Evolutionary conservation across 2,113 vertebrate species (phyloP).

Genomic region (Grus americana): DNA sequence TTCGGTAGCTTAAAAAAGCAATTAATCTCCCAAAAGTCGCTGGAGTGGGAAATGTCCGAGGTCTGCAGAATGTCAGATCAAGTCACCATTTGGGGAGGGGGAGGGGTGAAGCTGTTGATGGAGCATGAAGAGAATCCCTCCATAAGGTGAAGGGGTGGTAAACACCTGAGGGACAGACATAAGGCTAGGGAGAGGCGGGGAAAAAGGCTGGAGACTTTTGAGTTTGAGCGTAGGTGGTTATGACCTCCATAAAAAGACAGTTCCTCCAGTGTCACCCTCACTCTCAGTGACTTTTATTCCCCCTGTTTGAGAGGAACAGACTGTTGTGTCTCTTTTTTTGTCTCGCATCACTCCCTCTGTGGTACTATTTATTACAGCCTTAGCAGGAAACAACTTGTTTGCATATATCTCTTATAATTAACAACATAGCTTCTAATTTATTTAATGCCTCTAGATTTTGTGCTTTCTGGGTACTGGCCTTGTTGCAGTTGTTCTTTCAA

Average conservation of each 20-base stretch:
- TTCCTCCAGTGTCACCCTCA: background rate
- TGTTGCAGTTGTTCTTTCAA: background rate
- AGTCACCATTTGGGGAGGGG: background rate
- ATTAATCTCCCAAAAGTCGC: background rate
- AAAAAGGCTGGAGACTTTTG: background rate
- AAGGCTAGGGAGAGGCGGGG: background rate
- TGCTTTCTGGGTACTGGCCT: background rate
- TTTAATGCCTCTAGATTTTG: background rate
- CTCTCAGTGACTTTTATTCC: background rate
- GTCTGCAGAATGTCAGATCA: background rate
- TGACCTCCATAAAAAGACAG: slow-evolving; percentile 25
- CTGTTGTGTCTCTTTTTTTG: background rate
- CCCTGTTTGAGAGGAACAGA: slow-evolving; percentile 15
- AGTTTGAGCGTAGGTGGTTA: background rate
- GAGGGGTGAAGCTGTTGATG: background rate
- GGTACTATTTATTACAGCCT: slow-evolving; percentile 18
- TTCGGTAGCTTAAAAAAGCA: background rate
- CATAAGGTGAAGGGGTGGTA: background rate
- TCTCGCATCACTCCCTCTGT: slow-evolving; percentile 6
- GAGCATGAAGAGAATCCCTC: background rate
- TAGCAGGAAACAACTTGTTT: slow-evolving; percentile 25
- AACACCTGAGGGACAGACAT: background rate
- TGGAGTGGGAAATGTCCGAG: background rate
- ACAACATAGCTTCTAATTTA: too few relatives aligned
- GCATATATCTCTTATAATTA: background rate